Evolutionary conservation across 2,888 invertebrate genomes (phyloP).

Genomic region (Habroteleia sp.): DNA sequence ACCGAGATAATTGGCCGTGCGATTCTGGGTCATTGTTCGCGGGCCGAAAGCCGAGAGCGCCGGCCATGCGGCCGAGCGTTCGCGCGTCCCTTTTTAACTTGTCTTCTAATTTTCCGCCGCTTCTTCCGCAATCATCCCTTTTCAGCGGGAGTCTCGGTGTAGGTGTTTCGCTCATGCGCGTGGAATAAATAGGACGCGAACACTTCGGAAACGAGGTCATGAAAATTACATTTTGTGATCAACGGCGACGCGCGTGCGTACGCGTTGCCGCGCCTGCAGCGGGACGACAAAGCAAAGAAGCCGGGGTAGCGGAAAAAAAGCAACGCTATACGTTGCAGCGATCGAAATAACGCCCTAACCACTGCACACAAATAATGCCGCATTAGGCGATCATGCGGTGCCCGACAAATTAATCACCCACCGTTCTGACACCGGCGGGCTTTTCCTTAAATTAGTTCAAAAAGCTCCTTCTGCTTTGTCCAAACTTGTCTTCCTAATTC

Average conservation of each 20-base stretch:
- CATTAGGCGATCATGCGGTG: no score
- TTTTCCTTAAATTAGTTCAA: constrained; percentile 4
- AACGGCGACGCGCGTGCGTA: constrained; percentile 70
- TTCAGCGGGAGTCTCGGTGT: constrained; percentile 32
- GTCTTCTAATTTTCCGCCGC: constrained; percentile 43
- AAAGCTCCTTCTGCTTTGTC: no score
- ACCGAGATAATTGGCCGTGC: constrained; percentile 16
- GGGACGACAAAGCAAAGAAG: constrained; percentile 39
- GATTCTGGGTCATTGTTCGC: constrained; percentile 42
- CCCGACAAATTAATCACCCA: not conserved
- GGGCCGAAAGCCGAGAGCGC: constrained; percentile 22
- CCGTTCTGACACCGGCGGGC: not conserved
- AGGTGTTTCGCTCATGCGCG: constrained; percentile 56
- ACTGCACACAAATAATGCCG: not conserved
- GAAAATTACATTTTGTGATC: constrained; percentile 80
- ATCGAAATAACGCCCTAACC: constrained; percentile 3
- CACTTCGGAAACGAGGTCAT: constrained; percentile 79
- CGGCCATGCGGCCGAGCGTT: constrained; percentile 13
- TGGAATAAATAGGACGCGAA: constrained; percentile 76
- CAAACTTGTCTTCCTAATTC: no score
- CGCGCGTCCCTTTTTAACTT: constrained; percentile 23
- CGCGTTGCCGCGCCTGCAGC: constrained; percentile 49
- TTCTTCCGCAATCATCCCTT: constrained; percentile 43
- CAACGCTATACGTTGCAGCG: not conserved
- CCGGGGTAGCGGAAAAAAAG: constrained; percentile 40